Conservation (phyloP, 2,888 invertebrate species). For the Microctonus aethiopoides region DNA sequence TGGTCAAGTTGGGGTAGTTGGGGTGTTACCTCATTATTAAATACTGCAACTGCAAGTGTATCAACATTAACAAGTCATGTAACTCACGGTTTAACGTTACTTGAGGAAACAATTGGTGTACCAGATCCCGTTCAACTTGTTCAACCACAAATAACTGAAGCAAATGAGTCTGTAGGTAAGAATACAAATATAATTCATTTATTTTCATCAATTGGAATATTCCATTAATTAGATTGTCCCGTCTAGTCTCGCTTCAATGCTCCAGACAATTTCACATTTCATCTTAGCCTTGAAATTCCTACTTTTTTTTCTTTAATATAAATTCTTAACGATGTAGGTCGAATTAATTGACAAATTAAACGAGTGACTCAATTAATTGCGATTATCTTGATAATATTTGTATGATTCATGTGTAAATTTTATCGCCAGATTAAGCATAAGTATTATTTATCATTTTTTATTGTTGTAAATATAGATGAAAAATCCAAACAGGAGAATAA, state of each 20-base stretch:
- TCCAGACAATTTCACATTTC: constrained; percentile 22
- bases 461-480: constrained; percentile 39
- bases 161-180: constrained; percentile 38
- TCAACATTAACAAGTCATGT: constrained; percentile 83
- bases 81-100: constrained; percentile 81
- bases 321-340: constrained; percentile 37
- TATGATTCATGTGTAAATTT: constrained; percentile 8
- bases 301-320: constrained; percentile 8
- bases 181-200: background rate
- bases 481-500: constrained; percentile 38
- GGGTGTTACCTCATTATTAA: constrained; percentile 80
- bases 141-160: constrained; percentile 50
- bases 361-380: constrained; percentile 40
- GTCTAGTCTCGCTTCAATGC: background rate
- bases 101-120: constrained; percentile 85
- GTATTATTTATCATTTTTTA: background rate
- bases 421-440: background rate
- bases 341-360: constrained; percentile 42
- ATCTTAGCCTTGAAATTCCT: constrained; percentile 30
- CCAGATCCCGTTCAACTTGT: constrained; percentile 86
- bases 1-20: constrained; percentile 79
- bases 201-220: background rate
- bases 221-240: background rate
- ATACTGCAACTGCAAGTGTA: constrained; percentile 81
- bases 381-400: background rate